phyloP scores from a whole-genome alignment of 2,888 invertebrate genomes.

The Synanthedon tipuliformis region DNA sequence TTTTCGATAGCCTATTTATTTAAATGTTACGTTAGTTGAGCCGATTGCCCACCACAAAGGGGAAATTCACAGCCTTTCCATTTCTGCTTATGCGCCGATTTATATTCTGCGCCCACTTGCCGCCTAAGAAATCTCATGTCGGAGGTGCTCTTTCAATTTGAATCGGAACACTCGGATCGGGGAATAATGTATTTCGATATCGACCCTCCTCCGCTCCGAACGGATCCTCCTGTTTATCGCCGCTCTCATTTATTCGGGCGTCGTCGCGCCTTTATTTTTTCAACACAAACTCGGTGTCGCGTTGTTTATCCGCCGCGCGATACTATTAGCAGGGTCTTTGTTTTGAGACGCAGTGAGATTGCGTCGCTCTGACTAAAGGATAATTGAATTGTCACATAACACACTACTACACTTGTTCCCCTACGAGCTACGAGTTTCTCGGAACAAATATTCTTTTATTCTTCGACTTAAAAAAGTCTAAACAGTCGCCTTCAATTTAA shows the following conservation, averaged over 20 bases:
- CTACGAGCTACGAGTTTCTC: slow-evolving; percentile 1
- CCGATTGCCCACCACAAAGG: slow-evolving; percentile 48
- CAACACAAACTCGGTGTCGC: slow-evolving; percentile 56
- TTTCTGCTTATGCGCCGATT: slow-evolving; percentile 69
- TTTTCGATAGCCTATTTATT: not conserved
- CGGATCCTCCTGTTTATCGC: slow-evolving; percentile 69
- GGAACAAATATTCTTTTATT: not conserved
- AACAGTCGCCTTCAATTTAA: no score
- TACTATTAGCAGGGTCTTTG: slow-evolving; percentile 61
- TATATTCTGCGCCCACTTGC: slow-evolving; percentile 70
- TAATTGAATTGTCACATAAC: slow-evolving; percentile 52
- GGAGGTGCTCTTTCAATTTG: slow-evolving; percentile 71
- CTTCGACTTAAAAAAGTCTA: not conserved
- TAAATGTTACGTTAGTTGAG: slow-evolving; percentile 18
- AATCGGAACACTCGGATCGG: slow-evolving; percentile 70
- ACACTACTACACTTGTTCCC: slow-evolving; percentile 28
- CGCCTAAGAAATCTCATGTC: slow-evolving; percentile 70
- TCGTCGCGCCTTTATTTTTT: slow-evolving; percentile 69
- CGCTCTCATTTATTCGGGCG: slow-evolving; percentile 67
- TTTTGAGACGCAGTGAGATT: slow-evolving; percentile 52
- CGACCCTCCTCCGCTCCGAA: slow-evolving; percentile 63
- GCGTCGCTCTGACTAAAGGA: slow-evolving; percentile 43
- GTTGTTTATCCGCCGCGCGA: slow-evolving; percentile 55
- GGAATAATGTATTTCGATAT: slow-evolving; percentile 70
- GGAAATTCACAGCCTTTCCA: slow-evolving; percentile 64